Percentiles rank a stretch among this genome's conserved stretches.
Conservation (phyloP, 2,888 invertebrate species). For the Cheilosia variabilis region DNA sequence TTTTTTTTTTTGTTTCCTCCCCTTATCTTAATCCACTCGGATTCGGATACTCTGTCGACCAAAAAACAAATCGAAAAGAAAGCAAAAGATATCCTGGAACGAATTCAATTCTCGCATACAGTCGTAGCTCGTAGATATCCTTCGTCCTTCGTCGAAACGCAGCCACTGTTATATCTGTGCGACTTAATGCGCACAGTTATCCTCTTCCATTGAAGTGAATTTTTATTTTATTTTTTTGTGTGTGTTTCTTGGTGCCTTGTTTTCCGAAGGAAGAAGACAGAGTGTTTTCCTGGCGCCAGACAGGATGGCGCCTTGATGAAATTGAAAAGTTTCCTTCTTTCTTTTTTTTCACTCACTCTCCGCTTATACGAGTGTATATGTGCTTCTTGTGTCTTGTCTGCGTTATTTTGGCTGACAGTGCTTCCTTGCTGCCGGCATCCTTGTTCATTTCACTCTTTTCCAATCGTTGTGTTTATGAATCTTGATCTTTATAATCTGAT, state of each 20-base stretch:
- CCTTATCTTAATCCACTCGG: constrained; percentile 46
- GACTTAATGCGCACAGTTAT: constrained; percentile 72
- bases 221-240: constrained; percentile 6
- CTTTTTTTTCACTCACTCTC: constrained; percentile 3
- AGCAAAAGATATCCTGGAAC: constrained; percentile 52
- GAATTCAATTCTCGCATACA: constrained; percentile 62
- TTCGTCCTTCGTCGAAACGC: not conserved
- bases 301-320: constrained; percentile 72
- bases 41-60: constrained; percentile 7
- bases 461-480: constrained; percentile 74
- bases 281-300: constrained; percentile 74
- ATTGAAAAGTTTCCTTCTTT: constrained; percentile 71
- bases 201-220: constrained; percentile 46
- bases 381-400: constrained; percentile 53
- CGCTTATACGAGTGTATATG: constrained; percentile 1
- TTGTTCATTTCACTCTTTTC: constrained; percentile 49
- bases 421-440: constrained; percentile 51
- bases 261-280: constrained; percentile 64
- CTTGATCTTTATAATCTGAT: constrained; percentile 75
- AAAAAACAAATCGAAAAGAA: constrained; percentile 60
- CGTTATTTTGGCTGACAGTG: constrained; percentile 62
- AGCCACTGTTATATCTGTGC: constrained; percentile 28
- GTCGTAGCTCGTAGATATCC: not conserved
- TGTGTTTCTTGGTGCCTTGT: constrained; percentile 20
- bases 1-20: not conserved